Conservation (phyloP, 2,888 invertebrate genomes). For the Dryobota labecula region DNA sequence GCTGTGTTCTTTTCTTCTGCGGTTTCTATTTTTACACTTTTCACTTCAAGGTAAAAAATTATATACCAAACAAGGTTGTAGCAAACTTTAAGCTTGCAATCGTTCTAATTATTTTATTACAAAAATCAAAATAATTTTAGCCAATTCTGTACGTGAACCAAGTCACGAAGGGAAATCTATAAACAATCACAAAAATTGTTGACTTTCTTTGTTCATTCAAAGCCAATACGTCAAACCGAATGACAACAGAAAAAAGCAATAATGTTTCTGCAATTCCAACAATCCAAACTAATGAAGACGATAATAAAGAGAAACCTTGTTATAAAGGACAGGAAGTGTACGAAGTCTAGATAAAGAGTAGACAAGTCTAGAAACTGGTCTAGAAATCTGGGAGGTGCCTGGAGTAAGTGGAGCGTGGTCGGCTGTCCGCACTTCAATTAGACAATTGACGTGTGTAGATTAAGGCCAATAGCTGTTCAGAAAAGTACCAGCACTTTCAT, state of each 20-base stretch:
- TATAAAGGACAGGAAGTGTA: constrained; percentile 58
- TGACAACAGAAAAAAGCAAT: neutral
- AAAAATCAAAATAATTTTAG: neutral
- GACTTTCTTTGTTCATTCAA: constrained; percentile 25
- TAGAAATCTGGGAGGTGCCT: constrained; percentile 77
- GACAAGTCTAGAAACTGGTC: constrained; percentile 73
- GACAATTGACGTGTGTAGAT: constrained; percentile 58
- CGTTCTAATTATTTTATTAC: neutral
- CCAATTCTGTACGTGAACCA: neutral
- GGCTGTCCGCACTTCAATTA: constrained; percentile 61
- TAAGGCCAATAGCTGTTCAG: constrained; percentile 23
- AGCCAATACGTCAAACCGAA: constrained; percentile 8
- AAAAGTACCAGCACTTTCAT: constrained; percentile 32
- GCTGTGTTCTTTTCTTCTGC: constrained; percentile 68
- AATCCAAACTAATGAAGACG: constrained; percentile 25
- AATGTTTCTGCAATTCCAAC: constrained; percentile 7
- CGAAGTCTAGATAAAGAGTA: constrained; percentile 50
- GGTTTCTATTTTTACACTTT: constrained; percentile 68
- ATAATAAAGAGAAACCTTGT: constrained; percentile 56
- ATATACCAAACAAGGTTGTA: constrained; percentile 25
- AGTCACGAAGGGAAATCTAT: constrained; percentile 2
- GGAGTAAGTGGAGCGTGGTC: constrained; percentile 76
- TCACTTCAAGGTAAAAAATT: constrained; percentile 49
- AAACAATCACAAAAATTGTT: constrained; percentile 20
- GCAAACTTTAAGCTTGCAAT: neutral